A percentile compares a stretch with the other conserved stretches of the same genome.
Conservation (phyloP, 2,797 vertebrate genomes). For the Odontamblyopus rebecca region DNA sequence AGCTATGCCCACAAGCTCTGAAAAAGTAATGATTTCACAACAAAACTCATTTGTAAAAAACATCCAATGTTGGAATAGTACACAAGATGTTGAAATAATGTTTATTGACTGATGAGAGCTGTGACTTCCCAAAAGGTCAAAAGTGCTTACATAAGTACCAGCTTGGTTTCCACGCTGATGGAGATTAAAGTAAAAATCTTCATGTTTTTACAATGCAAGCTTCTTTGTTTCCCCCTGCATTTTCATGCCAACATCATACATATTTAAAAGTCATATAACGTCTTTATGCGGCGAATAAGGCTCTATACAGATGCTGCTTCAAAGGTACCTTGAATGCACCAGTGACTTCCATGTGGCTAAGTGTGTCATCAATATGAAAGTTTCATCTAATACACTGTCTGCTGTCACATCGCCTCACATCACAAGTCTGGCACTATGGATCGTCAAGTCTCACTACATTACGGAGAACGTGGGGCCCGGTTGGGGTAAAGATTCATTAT, state of each 20-base stretch:
- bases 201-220: slow-evolving; percentile 21
- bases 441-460: slow-evolving; percentile 13
- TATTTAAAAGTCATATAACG: slow-evolving; percentile 35
- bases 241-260: slow-evolving; percentile 30
- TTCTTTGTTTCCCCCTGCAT: slow-evolving; percentile 19
- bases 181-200: slow-evolving; percentile 29
- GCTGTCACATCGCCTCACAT: slow-evolving; percentile 37
- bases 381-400: slow-evolving; percentile 45
- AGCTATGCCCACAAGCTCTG: not conserved
- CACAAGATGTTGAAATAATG: not conserved
- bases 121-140: slow-evolving; percentile 21
- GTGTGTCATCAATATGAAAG: slow-evolving; percentile 51
- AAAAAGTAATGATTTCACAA: slow-evolving; percentile 6
- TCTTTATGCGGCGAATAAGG: slow-evolving; percentile 24
- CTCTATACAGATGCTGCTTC: slow-evolving; percentile 26
- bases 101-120: not conserved
- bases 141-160: not conserved
- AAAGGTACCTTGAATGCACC: slow-evolving; percentile 41
- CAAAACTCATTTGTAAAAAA: slow-evolving; percentile 3
- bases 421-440: slow-evolving; percentile 24
- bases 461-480: slow-evolving; percentile 11
- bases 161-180: not conserved
- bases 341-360: slow-evolving; percentile 37
- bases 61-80: not conserved
- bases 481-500: slow-evolving; percentile 40